phyloP scores from a whole-genome alignment of 53 echinoderm and acorn worm genomes.

The Mesocentrotus franciscanus region DNA sequence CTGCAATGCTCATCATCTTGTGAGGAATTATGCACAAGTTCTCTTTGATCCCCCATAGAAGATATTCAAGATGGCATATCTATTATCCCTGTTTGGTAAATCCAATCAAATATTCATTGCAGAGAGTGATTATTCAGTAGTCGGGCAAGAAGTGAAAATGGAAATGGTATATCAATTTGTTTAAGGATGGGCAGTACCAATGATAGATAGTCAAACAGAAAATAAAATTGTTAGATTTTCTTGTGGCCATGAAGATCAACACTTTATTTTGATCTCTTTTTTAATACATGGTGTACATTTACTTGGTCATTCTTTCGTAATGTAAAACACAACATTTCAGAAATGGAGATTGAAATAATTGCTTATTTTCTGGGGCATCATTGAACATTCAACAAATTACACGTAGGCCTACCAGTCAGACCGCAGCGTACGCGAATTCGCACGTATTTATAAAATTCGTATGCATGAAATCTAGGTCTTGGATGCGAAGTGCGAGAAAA shows the following conservation, averaged over 20 bases:
- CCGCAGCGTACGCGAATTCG: too few species aligned
- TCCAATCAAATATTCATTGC: conserved; percentile 22
- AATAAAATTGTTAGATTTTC: too few species aligned
- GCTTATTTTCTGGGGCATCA: too few species aligned
- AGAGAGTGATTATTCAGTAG: not conserved
- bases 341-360: too few species aligned
- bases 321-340: too few species aligned
- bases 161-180: not conserved
- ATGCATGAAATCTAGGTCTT: too few species aligned
- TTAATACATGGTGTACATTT: too few species aligned
- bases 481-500: too few species aligned
- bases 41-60: not conserved
- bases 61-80: not conserved
- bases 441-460: too few species aligned
- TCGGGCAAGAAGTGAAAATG: not conserved
- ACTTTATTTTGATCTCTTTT: too few species aligned
- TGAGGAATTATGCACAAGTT: not conserved
- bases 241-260: too few species aligned
- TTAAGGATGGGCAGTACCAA: not conserved
- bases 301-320: too few species aligned
- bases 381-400: not conserved
- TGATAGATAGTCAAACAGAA: not conserved
- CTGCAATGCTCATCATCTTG: not conserved
- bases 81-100: not conserved
- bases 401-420: not conserved